phyloP scores from a whole-genome alignment of 1,140 invertebrate genomes.

The Drosophila novamexicana region DNA sequence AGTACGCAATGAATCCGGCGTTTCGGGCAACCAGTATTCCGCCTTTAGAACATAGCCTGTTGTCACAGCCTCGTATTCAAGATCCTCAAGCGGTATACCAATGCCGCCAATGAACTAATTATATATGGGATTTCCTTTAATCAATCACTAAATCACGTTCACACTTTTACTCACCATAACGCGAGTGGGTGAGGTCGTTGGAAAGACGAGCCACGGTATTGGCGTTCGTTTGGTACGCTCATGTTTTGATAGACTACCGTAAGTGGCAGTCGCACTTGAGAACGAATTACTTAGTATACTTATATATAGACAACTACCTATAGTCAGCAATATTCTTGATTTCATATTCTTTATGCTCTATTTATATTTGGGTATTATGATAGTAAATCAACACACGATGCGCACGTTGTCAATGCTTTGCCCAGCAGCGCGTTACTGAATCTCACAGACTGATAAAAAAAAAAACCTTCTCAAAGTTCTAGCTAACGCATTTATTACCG shows the following conservation, averaged over 20 bases:
- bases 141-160: background rate
- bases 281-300: conserved; percentile 14
- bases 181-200: conserved; percentile 74
- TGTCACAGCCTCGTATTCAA: conserved; percentile 76
- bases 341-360: conserved; percentile 45
- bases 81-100: conserved; percentile 76
- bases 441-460: background rate
- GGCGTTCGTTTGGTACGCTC: conserved; percentile 59
- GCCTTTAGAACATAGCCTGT: conserved; percentile 82
- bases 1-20: conserved; percentile 56
- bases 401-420: conserved; percentile 49
- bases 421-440: conserved; percentile 30
- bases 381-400: conserved; percentile 17
- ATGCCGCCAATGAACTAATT: conserved; percentile 76
- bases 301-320: conserved; percentile 23
- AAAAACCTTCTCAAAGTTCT: conserved; percentile 24
- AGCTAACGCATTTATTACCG: conserved; percentile 22
- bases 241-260: conserved; percentile 53
- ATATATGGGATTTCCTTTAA: background rate
- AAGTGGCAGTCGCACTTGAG: conserved; percentile 6
- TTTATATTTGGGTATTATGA: background rate
- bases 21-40: conserved; percentile 75
- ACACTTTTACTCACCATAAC: conserved; percentile 53
- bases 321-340: conserved; percentile 22
- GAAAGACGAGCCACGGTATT: conserved; percentile 75